Conservation (phyloP, 1,140 invertebrate genomes). For the Latrodectus geometricus region DNA sequence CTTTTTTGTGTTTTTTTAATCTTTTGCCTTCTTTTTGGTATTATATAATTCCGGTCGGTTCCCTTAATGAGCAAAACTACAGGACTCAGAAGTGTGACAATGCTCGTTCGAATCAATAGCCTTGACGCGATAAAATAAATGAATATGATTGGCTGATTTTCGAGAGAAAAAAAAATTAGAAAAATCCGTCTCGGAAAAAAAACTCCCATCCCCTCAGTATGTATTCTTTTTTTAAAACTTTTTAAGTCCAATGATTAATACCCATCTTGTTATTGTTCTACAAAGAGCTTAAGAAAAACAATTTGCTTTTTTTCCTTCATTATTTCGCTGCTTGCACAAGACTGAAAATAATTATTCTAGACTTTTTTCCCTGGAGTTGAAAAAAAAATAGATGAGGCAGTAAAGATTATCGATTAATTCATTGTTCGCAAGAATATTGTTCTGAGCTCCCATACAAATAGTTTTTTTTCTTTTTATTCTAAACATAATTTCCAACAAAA, state of each 20-base stretch:
- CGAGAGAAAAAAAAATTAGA: background rate
- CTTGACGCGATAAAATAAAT: conserved; percentile 50
- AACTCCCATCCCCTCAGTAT: background rate
- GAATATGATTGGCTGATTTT: conserved; percentile 52
- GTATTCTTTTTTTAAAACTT: conserved; percentile 5
- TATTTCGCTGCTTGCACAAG: background rate
- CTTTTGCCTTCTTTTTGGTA: background rate
- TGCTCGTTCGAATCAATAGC: conserved; percentile 56
- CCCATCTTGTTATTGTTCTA: conserved; percentile 31
- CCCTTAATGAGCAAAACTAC: conserved; percentile 44
- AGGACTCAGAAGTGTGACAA: conserved; percentile 53
- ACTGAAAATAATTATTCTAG: conserved; percentile 46
- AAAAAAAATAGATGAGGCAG: conserved; percentile 32
- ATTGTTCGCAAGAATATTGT: conserved; percentile 3
- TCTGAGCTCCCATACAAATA: background rate
- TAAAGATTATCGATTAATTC: conserved; percentile 48
- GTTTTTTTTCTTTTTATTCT: background rate
- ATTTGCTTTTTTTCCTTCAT: background rate
- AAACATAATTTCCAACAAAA: too few relatives aligned
- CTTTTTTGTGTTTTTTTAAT: conserved; percentile 10
- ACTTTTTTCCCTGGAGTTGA: background rate
- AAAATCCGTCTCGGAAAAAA: background rate
- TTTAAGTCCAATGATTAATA: conserved; percentile 43
- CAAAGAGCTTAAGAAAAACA: conserved; percentile 19
- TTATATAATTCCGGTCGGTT: conserved; percentile 47